Evolutionary conservation across 2,797 vertebrate species (phyloP), one percentile per base, ranked within the genome.

Genomic region (Sphaeramia orbicularis): DNA sequence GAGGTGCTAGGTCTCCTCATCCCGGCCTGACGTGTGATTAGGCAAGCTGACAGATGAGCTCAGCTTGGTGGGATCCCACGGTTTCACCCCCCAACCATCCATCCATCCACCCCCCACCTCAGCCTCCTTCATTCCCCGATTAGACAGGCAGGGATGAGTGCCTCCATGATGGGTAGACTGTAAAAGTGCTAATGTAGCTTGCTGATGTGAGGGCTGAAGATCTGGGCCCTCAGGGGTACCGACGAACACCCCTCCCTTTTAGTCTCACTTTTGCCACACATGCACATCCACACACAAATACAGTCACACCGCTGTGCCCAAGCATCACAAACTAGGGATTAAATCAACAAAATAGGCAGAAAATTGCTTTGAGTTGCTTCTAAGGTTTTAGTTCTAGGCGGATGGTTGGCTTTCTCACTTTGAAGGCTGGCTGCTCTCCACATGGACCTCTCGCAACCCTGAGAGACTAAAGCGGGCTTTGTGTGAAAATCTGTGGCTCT

Each of bases 291-390:
- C 62, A 54, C 45, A 71, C 49, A 42, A 53, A 68, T 65, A 58
- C 59, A 76, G 76, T 71, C 77, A 80, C 78, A 74, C 54, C 12
- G 38, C 68, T 81, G 83, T 85, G 73, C 52, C 66, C 80, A 81
- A 81, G 77, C 89, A 84, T 91, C 85, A 85, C 86, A 91, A 91
- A 87, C 86, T 74, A 81, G 59, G 87, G 88, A 94, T 93, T 92
- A 91, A 90, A 93, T 92, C 87, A 84, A 89, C 83, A 88, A 93
- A 93, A 93, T 86, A 90, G 86, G 83, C 86, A 90, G 90, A 94
- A 94, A 94, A 94, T 94, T 92, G 90, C 90, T 89, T 89, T 91
- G 89, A 92, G 90, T 85, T 66, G 76, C 74, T 87, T 86, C 83
- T 87, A 83, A 86, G 83, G 92, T 88, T 92, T 94, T 93, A 93